phyloP scores from a whole-genome alignment of 2,888 invertebrate genomes.

The Oscheius sp. region DNA sequence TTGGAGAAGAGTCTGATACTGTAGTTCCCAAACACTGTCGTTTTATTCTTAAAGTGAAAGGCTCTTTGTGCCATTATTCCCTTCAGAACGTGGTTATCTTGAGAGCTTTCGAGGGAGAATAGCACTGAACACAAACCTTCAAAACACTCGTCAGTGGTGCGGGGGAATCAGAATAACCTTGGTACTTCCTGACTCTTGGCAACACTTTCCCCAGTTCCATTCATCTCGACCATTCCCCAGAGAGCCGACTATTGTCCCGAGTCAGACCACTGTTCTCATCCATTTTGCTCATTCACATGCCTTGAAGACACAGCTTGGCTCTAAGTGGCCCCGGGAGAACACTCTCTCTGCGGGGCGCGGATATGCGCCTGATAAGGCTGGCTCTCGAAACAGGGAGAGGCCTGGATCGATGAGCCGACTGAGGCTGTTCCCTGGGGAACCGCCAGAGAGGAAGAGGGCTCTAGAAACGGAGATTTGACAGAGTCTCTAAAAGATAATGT shows the following conservation, averaged over 20 bases:
- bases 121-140: too few species aligned
- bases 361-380: slow-evolving; percentile 33
- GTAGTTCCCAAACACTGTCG: too few species aligned
- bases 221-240: slow-evolving; percentile 1
- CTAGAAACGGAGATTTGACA: not conserved
- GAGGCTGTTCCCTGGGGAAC: not conserved
- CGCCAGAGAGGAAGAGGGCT: not conserved
- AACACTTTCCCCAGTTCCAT: not conserved
- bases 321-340: not conserved
- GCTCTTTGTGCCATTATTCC: too few species aligned
- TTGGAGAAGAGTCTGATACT: too few species aligned
- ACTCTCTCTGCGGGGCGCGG: not conserved
- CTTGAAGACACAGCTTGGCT: not conserved
- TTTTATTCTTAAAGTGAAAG: too few species aligned
- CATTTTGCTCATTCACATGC: too few species aligned
- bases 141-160: too few species aligned
- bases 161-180: not conserved
- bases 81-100: too few species aligned
- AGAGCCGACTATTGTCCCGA: not conserved
- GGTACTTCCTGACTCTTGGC: not conserved
- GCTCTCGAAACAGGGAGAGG: not conserved
- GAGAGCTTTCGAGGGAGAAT: too few species aligned
- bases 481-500: not conserved
- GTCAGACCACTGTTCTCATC: too few species aligned
- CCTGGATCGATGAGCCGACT: slow-evolving; percentile 1